Evolutionary conservation across 2,797 vertebrate genomes (phyloP), one percentile per base, ranked within the genome.

Genomic region (Rachycentron canadum): DNA sequence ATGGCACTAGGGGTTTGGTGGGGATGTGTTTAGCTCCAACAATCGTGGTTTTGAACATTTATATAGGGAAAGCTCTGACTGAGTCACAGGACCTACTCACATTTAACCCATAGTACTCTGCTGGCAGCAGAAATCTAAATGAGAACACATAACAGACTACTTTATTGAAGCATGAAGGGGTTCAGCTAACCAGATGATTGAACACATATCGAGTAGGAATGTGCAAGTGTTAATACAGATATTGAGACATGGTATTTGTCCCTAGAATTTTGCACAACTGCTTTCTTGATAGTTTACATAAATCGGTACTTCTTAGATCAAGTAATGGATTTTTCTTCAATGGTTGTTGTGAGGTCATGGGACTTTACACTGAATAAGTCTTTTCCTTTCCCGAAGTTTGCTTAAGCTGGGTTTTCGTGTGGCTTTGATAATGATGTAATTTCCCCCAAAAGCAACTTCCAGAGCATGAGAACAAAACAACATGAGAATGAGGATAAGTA

Each of bases 11-110:
- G 69, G 78, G 59, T 85, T 83, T 69, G 66, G 71, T 88, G 78
- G 86, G 83, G 84, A 89, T 86, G 82, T 69, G 75, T 85, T 93
- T 83, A 78, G 69, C 78, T 89, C 86, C 81, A 87, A 88, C 88
- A 88, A 88, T 91, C 45, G 89, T 66, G 88, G 83, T 86, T 87
- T 84, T 78, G 53, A 88, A 84, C 14, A 30, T 89, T 92, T 89
- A 86, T 68, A 85, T 79, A 89, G 60, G 57, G 69, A 83, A 72
- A 43, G 69, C 77, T 74, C 76, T 77, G 65, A 80, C 73, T 70
- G 38, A 81, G 75, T 82, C 73, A 85, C 53, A 78, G 63, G 76
- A 68, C 62, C 58, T 61, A 61, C 47, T 74, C 45, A 76, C 45
- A 62, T 83, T 91, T 89, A 93, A 89, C 86, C 69, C 88, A 21